Conservation (phyloP, 2,888 invertebrate species). For the Ormyrus labotus region DNA sequence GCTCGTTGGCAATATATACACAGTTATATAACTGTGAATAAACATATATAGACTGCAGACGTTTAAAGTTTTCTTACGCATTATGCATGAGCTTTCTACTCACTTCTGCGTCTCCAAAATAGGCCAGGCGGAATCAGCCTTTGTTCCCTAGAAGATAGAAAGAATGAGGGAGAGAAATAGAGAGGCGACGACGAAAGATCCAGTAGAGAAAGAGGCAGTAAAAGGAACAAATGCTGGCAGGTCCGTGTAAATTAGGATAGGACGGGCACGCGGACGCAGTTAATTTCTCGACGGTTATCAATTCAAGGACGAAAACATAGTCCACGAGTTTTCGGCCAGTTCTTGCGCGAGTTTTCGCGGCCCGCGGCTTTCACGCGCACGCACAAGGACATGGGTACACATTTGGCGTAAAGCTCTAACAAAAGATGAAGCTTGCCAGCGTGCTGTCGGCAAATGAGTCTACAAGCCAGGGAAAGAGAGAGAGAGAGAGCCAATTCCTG, state of each 20-base stretch:
- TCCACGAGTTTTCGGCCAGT: too few relatives aligned
- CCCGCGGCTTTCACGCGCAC: too few relatives aligned
- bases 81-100: slow-evolving; percentile 43
- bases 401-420: too few relatives aligned
- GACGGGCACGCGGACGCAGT: slow-evolving; percentile 10
- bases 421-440: too few relatives aligned
- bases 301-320: slow-evolving; percentile 6
- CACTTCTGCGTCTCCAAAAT: neutral
- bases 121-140: too few relatives aligned
- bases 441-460: too few relatives aligned
- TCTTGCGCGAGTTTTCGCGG: too few relatives aligned
- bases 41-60: too few relatives aligned
- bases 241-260: slow-evolving; percentile 46
- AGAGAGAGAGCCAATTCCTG: slow-evolving; percentile 33
- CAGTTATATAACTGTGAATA: too few relatives aligned
- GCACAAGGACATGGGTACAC: too few relatives aligned
- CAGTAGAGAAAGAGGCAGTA: neutral
- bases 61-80: slow-evolving; percentile 1
- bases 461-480: neutral
- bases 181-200: neutral
- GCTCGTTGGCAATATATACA: too few relatives aligned
- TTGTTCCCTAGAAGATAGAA: neutral
- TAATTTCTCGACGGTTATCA: slow-evolving; percentile 49
- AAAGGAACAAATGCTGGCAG: slow-evolving; percentile 16
- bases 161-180: neutral